Percentiles rank a stretch among this genome's conserved stretches.
Conservation (phyloP, 2,113 vertebrate species). For the Dolichallabes microphthalmus region DNA sequence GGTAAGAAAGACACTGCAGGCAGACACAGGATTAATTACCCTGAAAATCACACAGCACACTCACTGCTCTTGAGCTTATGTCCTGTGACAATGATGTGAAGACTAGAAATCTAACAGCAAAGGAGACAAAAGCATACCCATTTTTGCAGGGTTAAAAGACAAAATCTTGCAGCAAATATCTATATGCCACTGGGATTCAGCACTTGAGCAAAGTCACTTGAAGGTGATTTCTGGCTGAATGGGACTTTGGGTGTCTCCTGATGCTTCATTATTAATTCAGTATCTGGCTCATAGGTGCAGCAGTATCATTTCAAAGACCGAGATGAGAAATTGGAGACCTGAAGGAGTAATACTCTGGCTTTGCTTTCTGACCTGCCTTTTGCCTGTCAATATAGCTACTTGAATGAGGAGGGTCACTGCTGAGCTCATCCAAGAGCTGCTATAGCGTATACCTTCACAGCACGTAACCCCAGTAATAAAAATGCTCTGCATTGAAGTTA, state of each 20-base stretch:
- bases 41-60: conserved; percentile 44
- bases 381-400: conserved; percentile 62
- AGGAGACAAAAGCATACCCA: conserved; percentile 22
- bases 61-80: conserved; percentile 37
- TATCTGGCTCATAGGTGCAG: conserved; percentile 66
- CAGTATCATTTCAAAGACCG: conserved; percentile 69
- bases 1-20: conserved; percentile 37
- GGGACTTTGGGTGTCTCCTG: conserved; percentile 69
- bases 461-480: conserved; percentile 12
- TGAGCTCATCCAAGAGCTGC: conserved; percentile 19
- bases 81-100: conserved; percentile 42
- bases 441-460: conserved; percentile 10
- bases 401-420: conserved; percentile 61
- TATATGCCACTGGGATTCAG: conserved; percentile 49
- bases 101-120: conserved; percentile 39
- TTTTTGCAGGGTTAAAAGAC: conserved; percentile 45
- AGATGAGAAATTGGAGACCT: conserved; percentile 71
- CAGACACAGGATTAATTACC: conserved; percentile 53
- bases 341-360: conserved; percentile 67
- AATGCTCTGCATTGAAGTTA: conserved; percentile 3
- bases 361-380: conserved; percentile 60
- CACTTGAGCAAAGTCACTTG: conserved; percentile 71
- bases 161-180: conserved; percentile 57
- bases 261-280: conserved; percentile 78
- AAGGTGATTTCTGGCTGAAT: conserved; percentile 72